Conservation (phyloP, 2,113 vertebrate species). For the Fukomys damarensis region DNA sequence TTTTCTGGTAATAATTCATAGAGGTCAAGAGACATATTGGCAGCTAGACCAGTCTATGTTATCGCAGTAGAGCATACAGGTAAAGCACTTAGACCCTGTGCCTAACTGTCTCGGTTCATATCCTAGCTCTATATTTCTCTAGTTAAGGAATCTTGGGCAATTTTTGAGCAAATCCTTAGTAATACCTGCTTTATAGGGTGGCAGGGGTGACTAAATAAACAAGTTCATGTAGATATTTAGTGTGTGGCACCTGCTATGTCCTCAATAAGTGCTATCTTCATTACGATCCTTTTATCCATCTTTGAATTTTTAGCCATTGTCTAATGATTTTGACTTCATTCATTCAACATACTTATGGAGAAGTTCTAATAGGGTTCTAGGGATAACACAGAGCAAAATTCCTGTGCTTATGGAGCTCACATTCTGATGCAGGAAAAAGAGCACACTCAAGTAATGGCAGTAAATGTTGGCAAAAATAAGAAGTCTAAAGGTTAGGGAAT, state of each 20-base stretch:
- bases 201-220: neutral
- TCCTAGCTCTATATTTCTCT: neutral
- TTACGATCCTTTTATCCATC: neutral
- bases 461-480: neutral
- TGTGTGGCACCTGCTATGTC: neutral
- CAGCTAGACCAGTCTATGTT: neutral
- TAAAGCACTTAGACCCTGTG: neutral
- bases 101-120: neutral
- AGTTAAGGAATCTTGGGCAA: neutral
- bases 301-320: neutral
- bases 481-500: neutral
- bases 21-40: neutral
- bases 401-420: neutral
- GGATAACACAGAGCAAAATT: neutral
- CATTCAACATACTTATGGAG: neutral
- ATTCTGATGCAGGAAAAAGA: neutral
- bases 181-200: neutral
- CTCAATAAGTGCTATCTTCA: neutral
- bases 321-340: neutral
- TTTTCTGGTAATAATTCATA: neutral
- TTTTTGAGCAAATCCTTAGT: neutral
- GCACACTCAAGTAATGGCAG: neutral
- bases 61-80: neutral
- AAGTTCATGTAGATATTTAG: neutral
- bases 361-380: neutral